These are phyloP conservation scores for Yponomeuta sedellus DNA, from an alignment of 2,888 invertebrate genomes.

Conservation along the genomic window DNA sequence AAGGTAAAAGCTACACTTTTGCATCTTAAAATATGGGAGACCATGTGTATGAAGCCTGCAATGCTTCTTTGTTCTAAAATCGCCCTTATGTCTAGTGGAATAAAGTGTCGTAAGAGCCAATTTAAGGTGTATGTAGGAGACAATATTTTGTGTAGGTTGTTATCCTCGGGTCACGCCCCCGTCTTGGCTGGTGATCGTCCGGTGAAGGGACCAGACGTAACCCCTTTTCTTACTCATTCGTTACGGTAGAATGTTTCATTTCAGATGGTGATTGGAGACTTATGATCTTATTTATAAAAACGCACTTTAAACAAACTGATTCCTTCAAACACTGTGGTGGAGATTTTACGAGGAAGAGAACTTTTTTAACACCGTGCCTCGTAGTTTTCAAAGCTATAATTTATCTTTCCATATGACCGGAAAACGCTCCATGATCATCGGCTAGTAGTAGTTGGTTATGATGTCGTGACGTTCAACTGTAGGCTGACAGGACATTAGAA, in stretches of 20 bases:
- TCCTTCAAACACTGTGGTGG: too few relatives aligned
- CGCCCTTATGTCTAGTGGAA: background rate
- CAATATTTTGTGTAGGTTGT: slow-evolving; percentile 26
- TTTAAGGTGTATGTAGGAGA: background rate
- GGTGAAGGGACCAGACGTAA: slow-evolving; percentile 16
- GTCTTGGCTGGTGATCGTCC: slow-evolving; percentile 19
- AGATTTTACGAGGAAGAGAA: too few relatives aligned
- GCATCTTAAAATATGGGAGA: background rate
- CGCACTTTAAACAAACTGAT: too few relatives aligned
- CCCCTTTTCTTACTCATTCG: slow-evolving; percentile 13
- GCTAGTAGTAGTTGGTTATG: too few relatives aligned
- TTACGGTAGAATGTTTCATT: background rate
- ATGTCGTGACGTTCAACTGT: too few relatives aligned
- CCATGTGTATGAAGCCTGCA: background rate
- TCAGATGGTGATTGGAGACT: background rate
- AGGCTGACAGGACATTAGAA: too few relatives aligned
- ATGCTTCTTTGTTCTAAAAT: background rate
- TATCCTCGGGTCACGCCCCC: slow-evolving; percentile 28
- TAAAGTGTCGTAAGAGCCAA: background rate
- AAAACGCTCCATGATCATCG: too few relatives aligned
- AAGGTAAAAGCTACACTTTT: background rate
- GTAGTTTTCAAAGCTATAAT: too few relatives aligned
- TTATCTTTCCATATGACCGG: too few relatives aligned
- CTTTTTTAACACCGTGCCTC: too few relatives aligned
- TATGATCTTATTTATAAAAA: too few relatives aligned